phyloP scores from a whole-genome alignment of 2,888 invertebrate genomes.

The Dryocosmus kuriphilus region DNA sequence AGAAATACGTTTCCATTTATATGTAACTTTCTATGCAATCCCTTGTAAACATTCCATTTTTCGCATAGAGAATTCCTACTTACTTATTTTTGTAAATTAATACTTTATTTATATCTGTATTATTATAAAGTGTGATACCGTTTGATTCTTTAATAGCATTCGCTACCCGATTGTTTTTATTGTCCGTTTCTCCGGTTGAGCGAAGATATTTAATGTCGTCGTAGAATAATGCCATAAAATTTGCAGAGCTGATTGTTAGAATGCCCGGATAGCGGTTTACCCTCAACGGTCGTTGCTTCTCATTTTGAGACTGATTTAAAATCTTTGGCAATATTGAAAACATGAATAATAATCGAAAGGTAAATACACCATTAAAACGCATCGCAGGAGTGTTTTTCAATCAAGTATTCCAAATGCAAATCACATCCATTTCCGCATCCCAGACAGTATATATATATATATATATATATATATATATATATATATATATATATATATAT shows the following conservation, averaged over 20 bases:
- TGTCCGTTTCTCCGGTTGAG: constrained; percentile 6
- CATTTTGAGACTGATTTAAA: background rate
- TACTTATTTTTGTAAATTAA: background rate
- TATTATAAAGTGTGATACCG: background rate
- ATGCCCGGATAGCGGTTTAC: background rate
- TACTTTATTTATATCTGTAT: background rate
- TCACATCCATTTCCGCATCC: background rate
- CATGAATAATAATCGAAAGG: background rate
- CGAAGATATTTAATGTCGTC: constrained; percentile 12
- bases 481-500: too few relatives aligned
- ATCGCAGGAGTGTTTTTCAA: background rate
- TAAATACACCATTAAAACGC: background rate
- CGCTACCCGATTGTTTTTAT: background rate
- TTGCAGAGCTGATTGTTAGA: constrained; percentile 15
- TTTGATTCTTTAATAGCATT: constrained; percentile 1
- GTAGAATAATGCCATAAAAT: constrained; percentile 33
- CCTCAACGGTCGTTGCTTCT: background rate
- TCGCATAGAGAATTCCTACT: background rate
- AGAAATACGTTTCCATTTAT: constrained; percentile 6
- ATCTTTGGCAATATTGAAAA: background rate
- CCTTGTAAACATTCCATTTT: background rate
- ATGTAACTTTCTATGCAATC: background rate
- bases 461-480: too few relatives aligned
- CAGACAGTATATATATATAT: background rate
- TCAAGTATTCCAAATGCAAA: constrained; percentile 4